A percentile compares a stretch with the other conserved stretches of the same genome.
Conservation (phyloP, 92 coral and sea anemone genomes). For the Porites divaricata region DNA sequence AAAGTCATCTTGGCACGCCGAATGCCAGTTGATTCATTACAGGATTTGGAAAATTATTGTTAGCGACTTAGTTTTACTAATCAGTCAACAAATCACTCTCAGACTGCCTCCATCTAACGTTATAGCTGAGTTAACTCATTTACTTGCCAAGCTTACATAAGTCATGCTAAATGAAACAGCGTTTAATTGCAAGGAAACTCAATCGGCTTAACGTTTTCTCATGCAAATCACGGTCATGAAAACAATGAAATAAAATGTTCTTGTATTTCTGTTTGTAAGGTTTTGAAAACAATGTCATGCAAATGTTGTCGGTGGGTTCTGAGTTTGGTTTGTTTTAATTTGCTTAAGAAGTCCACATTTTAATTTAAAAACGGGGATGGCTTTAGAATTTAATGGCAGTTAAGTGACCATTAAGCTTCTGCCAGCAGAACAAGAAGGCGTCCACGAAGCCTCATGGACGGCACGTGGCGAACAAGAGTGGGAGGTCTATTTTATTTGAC, state of each 20-base stretch:
- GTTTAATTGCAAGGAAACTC: not conserved
- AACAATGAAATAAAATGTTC: constrained; percentile 23
- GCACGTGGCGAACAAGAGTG: constrained; percentile 65
- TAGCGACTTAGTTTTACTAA: not conserved
- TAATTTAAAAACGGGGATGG: too few relatives aligned
- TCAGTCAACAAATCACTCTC: not conserved
- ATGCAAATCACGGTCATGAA: constrained; percentile 34
- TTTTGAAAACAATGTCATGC: constrained; percentile 20
- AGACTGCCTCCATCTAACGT: not conserved
- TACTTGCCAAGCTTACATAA: not conserved
- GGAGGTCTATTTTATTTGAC: constrained; percentile 51
- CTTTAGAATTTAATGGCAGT: not conserved
- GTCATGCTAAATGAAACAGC: not conserved
- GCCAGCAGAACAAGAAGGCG: constrained; percentile 18
- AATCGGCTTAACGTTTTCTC: constrained; percentile 3
- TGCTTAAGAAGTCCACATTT: too few relatives aligned
- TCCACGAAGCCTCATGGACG: constrained; percentile 46
- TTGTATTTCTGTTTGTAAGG: constrained; percentile 17
- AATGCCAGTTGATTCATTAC: constrained; percentile 12
- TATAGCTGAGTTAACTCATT: not conserved
- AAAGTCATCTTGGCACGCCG: constrained; percentile 2
- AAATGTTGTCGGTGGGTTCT: not conserved
- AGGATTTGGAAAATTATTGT: constrained; percentile 17
- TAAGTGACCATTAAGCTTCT: not conserved
- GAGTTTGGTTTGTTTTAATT: not conserved